Evolutionary conservation across 1,140 invertebrate genomes (phyloP).

Genomic region (Zaprionus tsacasi): DNA sequence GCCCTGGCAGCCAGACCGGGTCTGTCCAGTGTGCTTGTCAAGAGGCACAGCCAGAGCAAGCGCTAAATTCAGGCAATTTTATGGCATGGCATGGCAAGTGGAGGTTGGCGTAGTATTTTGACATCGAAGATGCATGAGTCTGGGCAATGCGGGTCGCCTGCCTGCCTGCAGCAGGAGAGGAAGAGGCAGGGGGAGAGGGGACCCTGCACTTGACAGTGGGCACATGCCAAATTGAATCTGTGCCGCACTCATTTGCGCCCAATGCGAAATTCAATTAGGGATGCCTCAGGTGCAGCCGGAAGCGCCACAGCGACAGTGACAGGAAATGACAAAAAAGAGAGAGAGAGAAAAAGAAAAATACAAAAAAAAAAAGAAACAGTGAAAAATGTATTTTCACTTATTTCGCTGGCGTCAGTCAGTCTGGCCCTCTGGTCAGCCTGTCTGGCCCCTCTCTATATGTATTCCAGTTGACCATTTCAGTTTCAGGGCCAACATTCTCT

Average conservation of each 20-base stretch:
- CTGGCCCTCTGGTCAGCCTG: slow-evolving; percentile 29
- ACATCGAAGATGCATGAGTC: slow-evolving; percentile 74
- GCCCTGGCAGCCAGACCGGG: slow-evolving; percentile 54
- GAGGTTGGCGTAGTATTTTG: slow-evolving; percentile 44
- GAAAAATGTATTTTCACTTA: slow-evolving; percentile 52
- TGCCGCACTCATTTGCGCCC: slow-evolving; percentile 37
- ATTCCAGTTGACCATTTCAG: slow-evolving; percentile 1
- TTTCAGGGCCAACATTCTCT: background rate
- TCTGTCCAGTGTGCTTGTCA: slow-evolving; percentile 4
- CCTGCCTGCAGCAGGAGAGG: slow-evolving; percentile 7
- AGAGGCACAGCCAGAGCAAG: slow-evolving; percentile 40
- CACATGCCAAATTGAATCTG: slow-evolving; percentile 36
- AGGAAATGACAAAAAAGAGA: slow-evolving; percentile 71
- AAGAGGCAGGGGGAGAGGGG: too few relatives aligned
- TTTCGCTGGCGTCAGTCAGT: slow-evolving; percentile 52
- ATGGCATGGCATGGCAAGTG: slow-evolving; percentile 54
- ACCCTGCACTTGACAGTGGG: slow-evolving; percentile 47
- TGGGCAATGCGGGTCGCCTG: slow-evolving; percentile 43
- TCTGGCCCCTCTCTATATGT: background rate
- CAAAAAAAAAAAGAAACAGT: slow-evolving; percentile 32
- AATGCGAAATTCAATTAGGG: slow-evolving; percentile 71
- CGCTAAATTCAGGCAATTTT: slow-evolving; percentile 82
- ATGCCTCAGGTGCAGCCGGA: slow-evolving; percentile 71
- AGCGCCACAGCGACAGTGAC: slow-evolving; percentile 50
- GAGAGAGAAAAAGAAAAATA: too few relatives aligned